Evolutionary conservation across 2,888 invertebrate genomes (phyloP), one percentile per base, ranked within the genome.

Genomic region (Esperia sulphurella): DNA sequence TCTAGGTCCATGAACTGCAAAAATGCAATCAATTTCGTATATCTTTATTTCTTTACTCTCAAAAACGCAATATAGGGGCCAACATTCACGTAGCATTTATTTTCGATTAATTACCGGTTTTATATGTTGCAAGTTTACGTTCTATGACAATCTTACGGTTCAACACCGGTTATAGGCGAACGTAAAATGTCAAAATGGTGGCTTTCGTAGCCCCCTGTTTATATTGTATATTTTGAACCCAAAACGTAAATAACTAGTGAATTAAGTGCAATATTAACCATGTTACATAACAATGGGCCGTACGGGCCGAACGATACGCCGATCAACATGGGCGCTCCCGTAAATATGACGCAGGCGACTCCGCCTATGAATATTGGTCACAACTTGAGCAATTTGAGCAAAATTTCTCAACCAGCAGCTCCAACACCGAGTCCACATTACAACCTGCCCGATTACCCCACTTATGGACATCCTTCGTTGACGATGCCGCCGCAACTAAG

Each of bases 271-370:
- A 43, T 14, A 55, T 59, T 52, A 65, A 63, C 53, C 50, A 88
- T 88, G 87, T 75, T 83, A 59, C 86, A 83, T 59, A 85, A 86
- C 55, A 85, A 72, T 49, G 85, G 83, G 56, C 68, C 72, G 53
- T 87, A 75, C 55, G 83, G 79, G 58, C 71, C 79, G 10, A 80
- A 75, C 51, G 87, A 86, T 39, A 61, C 71, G 28, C 79, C 83
- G 30, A 62, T 76, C 42, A 83, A 77, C 53, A 68, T 79, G 65
- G 71, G 78, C 48, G 62, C 74, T 29, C 71, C 82, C 42, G 52
- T 79, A 50, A 83, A 79, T 57, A 69, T 79, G 68, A 63, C 72
- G 33, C 72, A 72, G 57, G 61, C 76, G 44, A 62, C 60, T 55
- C 64, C 68, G 13, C 69, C 74, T 43, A 71, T 78, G 53, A 65